Conservation (phyloP, 2,113 vertebrate genomes). For the Lontra canadensis region DNA sequence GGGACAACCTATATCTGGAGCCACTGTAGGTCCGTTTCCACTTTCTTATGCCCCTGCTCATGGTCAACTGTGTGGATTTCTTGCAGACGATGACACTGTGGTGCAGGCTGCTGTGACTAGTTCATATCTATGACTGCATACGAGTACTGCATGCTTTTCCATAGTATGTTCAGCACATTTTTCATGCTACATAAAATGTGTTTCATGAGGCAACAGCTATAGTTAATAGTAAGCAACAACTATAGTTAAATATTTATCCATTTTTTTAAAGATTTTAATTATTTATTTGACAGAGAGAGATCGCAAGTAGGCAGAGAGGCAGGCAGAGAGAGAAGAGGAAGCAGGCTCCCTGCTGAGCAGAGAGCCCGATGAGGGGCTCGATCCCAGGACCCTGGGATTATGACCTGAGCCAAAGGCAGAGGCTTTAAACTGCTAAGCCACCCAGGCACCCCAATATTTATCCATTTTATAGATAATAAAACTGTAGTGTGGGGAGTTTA, state of each 20-base stretch:
- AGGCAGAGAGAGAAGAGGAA: no score
- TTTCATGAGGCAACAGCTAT: background rate
- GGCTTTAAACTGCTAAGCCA: no score
- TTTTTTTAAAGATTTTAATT: background rate
- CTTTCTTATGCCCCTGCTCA: background rate
- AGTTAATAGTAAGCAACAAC: background rate
- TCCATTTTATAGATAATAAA: background rate
- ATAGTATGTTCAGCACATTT: background rate
- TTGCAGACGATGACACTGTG: no score
- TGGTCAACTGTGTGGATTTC: background rate
- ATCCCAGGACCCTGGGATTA: no score
- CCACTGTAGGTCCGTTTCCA: background rate
- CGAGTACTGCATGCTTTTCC: accelerated
- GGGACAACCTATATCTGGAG: background rate
- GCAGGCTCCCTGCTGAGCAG: no score
- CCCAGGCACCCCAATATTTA: background rate
- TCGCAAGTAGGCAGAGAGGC: no score
- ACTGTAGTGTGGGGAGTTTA: background rate
- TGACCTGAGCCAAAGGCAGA: no score
- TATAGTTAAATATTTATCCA: background rate
- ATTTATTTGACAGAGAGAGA: no score
- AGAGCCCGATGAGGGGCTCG: no score
- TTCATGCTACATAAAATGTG: background rate
- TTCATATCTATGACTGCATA: background rate
- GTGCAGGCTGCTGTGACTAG: background rate